A percentile compares a stretch with the other conserved stretches of the same genome.
Conservation (phyloP, 2,113 vertebrate genomes). For the Paralichthys olivaceus region DNA sequence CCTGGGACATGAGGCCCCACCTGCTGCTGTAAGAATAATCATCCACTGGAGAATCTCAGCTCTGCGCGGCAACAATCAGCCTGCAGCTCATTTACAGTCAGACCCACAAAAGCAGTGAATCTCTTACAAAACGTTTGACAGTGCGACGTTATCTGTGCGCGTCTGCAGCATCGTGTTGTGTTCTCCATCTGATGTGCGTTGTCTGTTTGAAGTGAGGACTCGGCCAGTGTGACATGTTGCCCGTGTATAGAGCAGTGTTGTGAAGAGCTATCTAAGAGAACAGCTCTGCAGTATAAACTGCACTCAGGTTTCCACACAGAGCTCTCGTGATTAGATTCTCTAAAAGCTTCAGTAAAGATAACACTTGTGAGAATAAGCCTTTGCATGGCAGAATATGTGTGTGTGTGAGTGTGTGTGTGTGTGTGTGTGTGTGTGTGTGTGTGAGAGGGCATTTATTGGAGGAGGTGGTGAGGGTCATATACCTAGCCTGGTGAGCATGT, state of each 20-base stretch:
- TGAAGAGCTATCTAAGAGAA: conserved; percentile 45
- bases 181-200: conserved; percentile 34
- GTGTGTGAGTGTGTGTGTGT: conserved; percentile 9
- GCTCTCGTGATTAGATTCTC: conserved; percentile 69
- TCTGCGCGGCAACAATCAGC: conserved; percentile 46
- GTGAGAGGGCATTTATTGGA: neutral
- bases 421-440: conserved; percentile 18
- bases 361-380: conserved; percentile 64
- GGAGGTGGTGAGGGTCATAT: conserved; percentile 17
- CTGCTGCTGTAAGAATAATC: conserved; percentile 58
- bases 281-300: conserved; percentile 54
- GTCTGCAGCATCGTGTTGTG: neutral
- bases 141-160: conserved; percentile 20
- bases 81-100: conserved; percentile 44
- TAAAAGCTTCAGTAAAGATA: conserved; percentile 58
- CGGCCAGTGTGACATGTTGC: conserved; percentile 21
- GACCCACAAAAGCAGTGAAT: conserved; percentile 26
- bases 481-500: conserved; percentile 59
- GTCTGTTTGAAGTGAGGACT: conserved; percentile 46
- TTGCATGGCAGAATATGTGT: conserved; percentile 23
- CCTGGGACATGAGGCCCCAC: conserved; percentile 37
- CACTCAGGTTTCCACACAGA: conserved; percentile 52
- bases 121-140: conserved; percentile 45
- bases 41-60: conserved; percentile 30
- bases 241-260: conserved; percentile 21